Evolutionary conservation across 2,797 vertebrate species (phyloP), one percentile per base, ranked within the genome.

Genomic region (Loris lydekkerianus): DNA sequence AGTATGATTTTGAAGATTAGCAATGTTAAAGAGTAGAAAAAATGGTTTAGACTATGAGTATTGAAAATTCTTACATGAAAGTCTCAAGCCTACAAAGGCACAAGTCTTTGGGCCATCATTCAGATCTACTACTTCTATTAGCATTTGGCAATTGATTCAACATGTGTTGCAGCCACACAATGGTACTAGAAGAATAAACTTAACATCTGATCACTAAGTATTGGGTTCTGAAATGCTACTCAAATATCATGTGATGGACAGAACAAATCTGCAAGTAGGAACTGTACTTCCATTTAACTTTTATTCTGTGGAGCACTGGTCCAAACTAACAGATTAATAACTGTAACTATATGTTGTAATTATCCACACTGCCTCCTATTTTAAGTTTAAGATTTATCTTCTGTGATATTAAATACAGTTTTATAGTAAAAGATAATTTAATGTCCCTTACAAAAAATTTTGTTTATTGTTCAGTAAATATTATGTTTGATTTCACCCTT

Each of bases 381-480:
- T 95, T 72, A 88, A 95, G 77, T 5, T 10, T 31, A 78, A 78
- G 60, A 86, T 95, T 97, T 92, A 82, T 93, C 78, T 92, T 89
- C 86, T 89, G 23, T 95, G 70, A 91, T 93, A 94, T 89, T 89
- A 89, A 94, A 70, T 23, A 60, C n/a, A 89, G 40, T 75, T 97
- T 96, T 0, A 40, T 89, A 27, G 63, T 86, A 91, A 86, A 94
- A 75, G 43, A 53, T 73, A 92, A 92, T 92, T 85, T 40, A 67
- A 11, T 86, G 95, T 95, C 2, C 61, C 60, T 91, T 53, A 78
- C 58, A 77, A 58, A 89, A 80, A 78, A 56, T 2, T 86, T 80
- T 83, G 20, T 94, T 96, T 96, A 82, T 78, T 96, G 58, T 78
- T 94, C 61, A 83, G 40, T 92, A 95, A 90, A 96, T 96, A 80